phyloP scores from a whole-genome alignment of 1,140 invertebrate genomes.

The Drosophila carrolli region DNA sequence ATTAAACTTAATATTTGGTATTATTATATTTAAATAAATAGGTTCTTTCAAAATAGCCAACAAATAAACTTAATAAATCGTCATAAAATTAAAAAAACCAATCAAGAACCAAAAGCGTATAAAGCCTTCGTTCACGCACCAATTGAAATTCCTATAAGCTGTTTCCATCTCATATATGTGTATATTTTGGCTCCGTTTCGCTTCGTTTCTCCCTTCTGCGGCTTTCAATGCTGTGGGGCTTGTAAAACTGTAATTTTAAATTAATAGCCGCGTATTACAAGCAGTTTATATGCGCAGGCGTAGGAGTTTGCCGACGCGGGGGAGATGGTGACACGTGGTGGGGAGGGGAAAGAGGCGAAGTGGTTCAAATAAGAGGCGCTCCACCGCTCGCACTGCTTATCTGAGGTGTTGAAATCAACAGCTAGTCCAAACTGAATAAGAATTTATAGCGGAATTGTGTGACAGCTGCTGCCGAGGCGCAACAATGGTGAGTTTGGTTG shows the following conservation, averaged over 20 bases:
- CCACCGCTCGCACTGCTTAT: conserved; percentile 36
- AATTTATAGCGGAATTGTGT: conserved; percentile 84
- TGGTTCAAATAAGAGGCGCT: neutral
- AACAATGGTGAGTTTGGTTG: conserved; percentile 27
- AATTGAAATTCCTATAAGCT: conserved; percentile 5
- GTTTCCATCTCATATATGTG: conserved; percentile 29
- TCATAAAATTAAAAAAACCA: too few relatives aligned
- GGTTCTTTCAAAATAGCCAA: too few relatives aligned
- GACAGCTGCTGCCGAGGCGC: conserved; percentile 70
- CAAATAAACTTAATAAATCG: too few relatives aligned
- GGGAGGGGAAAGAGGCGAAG: too few relatives aligned
- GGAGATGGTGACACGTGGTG: conserved; percentile 27
- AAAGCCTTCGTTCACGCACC: neutral
- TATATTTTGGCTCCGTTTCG: conserved; percentile 23
- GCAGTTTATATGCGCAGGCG: conserved; percentile 80
- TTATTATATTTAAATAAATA: too few relatives aligned
- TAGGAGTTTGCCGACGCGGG: conserved; percentile 56
- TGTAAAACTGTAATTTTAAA: conserved; percentile 83
- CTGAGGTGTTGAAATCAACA: conserved; percentile 82
- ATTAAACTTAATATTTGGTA: too few relatives aligned
- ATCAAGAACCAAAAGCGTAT: conserved; percentile 5
- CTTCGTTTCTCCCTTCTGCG: conserved; percentile 9
- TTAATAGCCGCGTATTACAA: conserved; percentile 82
- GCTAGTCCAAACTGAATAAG: conserved; percentile 83
- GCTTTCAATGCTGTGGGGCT: conserved; percentile 39